Base-by-base conservation (phyloP, 2,888 invertebrate species). In the Thera britannica region DNA sequence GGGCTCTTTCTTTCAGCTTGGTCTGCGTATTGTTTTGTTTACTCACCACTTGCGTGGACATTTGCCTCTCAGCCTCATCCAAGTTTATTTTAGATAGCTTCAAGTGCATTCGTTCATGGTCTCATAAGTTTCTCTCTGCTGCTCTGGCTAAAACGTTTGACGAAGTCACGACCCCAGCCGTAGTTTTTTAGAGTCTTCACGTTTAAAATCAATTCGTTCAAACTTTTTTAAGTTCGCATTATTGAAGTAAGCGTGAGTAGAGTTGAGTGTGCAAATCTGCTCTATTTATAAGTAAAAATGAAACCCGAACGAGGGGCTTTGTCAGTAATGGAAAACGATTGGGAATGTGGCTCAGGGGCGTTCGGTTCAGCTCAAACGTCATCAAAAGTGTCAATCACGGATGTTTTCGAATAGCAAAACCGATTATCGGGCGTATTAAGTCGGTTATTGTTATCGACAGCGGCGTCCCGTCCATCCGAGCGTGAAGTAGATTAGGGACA, bases 341-440 rank as follows among this genome's bases (percentile, higher is more conserved):
- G 78, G 71, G 75, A 77, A 71, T 77, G 72, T 78, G 76, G 56
- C 62, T 82, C 61, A 62, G 83, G 85, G 83, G 86, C 80, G 82
- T 83, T 83, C 77, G 83, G 83, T 83, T 86, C 83, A 80, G 79
- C 84, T 85, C 85, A 86, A 85, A 87, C 87, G 86, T 90, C 89
- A 90, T 89, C 87, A 81, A 87, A 92, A 88, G 90, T 92, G 93
- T 93, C 93, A 93, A 93, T 93, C 93, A 93, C 88, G 80, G 86
- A 90, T 89, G 89, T 90, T 90, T 90, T 87, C 88, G 87, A 92
- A 93, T 91, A 91, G 90, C 87, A 88, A 91, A 93, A 90, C 90
- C 93, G 92, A 93, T 93, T 93, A 93, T 92, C 91, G 90, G 86
- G 87, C 84, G 85, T 91, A 93, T 93, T 93, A 92, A 92, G 92